Percentiles rank a stretch among this genome's conserved stretches.
These are phyloP conservation scores for Euzophera pinguis DNA, from an alignment of 2,888 invertebrate genomes.

Conservation along the genomic window DNA sequence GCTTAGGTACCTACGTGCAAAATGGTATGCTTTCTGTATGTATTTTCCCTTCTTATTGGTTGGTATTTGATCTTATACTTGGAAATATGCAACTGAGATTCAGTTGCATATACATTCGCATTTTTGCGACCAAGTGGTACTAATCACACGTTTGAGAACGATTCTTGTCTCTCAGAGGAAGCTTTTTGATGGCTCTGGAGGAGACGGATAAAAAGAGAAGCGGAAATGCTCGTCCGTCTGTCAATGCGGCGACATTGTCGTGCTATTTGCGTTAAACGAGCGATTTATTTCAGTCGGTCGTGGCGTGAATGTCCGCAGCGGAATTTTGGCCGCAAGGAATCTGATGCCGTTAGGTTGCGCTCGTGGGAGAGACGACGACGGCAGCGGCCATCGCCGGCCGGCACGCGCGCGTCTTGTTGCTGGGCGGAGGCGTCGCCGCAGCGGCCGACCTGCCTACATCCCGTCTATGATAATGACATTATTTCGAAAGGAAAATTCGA, in stretches of 20 bases:
- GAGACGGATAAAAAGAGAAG: constrained; percentile 60
- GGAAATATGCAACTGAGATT: constrained; percentile 27
- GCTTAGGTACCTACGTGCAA: too few species aligned
- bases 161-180: constrained; percentile 47
- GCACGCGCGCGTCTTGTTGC: constrained; percentile 18
- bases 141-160: neutral
- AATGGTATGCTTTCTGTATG: too few species aligned
- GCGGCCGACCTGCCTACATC: constrained; percentile 40
- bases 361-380: constrained; percentile 29
- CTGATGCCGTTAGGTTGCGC: constrained; percentile 62
- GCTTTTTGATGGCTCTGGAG: constrained; percentile 36
- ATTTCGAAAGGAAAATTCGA: constrained; percentile 73
- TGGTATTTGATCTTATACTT: too few species aligned
- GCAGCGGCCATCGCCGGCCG: constrained; percentile 24
- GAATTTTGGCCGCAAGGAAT: constrained; percentile 76
- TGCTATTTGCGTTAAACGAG: constrained; percentile 77
- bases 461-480: constrained; percentile 53
- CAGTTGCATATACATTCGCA: constrained; percentile 29
- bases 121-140: constrained; percentile 27
- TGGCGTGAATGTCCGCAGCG: constrained; percentile 74
- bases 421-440: constrained; percentile 28
- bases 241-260: constrained; percentile 73
- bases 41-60: too few species aligned
- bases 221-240: constrained; percentile 71
- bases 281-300: constrained; percentile 77